phyloP scores from a whole-genome alignment of 2,888 invertebrate genomes.

The Caenorhabditis plicata region DNA sequence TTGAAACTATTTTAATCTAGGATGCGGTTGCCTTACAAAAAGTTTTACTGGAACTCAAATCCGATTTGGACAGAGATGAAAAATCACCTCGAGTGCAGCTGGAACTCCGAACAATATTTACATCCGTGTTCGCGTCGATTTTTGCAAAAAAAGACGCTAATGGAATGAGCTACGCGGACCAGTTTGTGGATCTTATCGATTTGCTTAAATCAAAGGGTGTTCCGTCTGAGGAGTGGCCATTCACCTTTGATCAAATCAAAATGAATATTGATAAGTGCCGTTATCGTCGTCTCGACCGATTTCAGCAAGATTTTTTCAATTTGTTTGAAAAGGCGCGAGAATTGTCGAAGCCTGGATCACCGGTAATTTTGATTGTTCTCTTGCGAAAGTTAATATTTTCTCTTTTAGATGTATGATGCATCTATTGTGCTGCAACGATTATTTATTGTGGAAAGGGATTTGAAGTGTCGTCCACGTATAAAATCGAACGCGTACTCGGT shows the following conservation, averaged over 20 bases:
- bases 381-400: neutral
- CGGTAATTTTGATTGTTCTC: conserved; percentile 46
- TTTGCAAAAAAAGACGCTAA: conserved; percentile 96
- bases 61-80: conserved; percentile 72
- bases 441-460: conserved; percentile 76
- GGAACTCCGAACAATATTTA: conserved; percentile 85
- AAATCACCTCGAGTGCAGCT: conserved; percentile 67
- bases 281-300: conserved; percentile 87
- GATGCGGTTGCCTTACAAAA: conserved; percentile 90
- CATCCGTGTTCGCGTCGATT: conserved; percentile 86
- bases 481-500: conserved; percentile 82
- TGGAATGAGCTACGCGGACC: conserved; percentile 92
- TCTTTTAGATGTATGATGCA: conserved; percentile 80
- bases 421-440: conserved; percentile 87
- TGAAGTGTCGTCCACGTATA: conserved; percentile 79
- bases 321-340: conserved; percentile 85
- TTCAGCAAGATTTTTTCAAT: conserved; percentile 84
- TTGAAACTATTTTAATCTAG: conserved; percentile 64
- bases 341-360: conserved; percentile 84
- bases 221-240: conserved; percentile 71
- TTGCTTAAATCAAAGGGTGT: conserved; percentile 70
- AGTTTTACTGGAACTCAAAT: conserved; percentile 84
- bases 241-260: conserved; percentile 89
- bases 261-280: conserved; percentile 83
- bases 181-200: conserved; percentile 86